Percentiles rank a stretch among this genome's conserved stretches.
Conservation (phyloP, 2,888 invertebrate genomes). For the Muschampia staudingeri region DNA sequence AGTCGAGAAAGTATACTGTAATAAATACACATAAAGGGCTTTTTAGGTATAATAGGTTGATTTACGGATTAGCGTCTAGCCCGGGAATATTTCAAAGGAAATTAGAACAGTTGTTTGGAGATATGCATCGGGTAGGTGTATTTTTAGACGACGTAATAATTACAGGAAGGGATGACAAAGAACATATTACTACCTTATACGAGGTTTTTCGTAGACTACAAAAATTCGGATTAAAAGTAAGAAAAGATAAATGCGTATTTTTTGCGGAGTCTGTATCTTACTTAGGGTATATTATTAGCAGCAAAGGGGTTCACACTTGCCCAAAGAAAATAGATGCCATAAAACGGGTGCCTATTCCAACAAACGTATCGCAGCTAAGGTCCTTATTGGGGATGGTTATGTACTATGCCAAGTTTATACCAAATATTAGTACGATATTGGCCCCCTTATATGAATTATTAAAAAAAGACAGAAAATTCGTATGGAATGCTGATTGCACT, state of each 20-base stretch:
- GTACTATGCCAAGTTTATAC: not conserved
- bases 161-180: no score
- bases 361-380: not conserved
- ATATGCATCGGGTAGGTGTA: no score
- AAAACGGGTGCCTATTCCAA: not conserved
- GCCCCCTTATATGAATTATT: not conserved
- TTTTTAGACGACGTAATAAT: no score
- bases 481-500: not conserved
- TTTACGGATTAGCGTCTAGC: no score
- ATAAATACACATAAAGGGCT: no score
- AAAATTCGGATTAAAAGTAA: not conserved
- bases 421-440: not conserved
- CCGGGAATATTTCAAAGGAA: no score
- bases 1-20: no score
- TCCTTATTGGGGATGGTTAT: not conserved
- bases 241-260: constrained; percentile 14
- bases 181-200: no score
- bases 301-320: not conserved
- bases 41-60: no score
- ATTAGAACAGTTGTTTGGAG: no score
- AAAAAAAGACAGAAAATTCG: not conserved
- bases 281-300: not conserved
- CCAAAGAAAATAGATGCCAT: constrained; percentile 1
- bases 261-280: constrained; percentile 1
- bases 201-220: not conserved